Base-by-base conservation (phyloP, 1,140 invertebrate species). In the Drosophila kikkawai region DNA sequence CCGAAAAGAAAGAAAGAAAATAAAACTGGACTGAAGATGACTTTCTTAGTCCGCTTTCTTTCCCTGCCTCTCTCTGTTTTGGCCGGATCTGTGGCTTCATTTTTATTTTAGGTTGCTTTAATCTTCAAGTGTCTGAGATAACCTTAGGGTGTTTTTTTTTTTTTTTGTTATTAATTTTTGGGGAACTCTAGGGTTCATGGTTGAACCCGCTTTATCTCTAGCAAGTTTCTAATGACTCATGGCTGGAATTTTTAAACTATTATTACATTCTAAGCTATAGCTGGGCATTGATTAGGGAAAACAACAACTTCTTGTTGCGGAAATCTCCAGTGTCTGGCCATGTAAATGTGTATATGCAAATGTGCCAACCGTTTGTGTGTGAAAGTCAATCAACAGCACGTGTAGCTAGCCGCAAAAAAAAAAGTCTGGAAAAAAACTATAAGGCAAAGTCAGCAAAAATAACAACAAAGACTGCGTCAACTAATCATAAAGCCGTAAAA, bases 361-460 rank as follows among this genome's bases (percentile, higher is more conserved):
- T 77, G 47, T 48, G 50, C 73, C 55, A 60, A 56, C 75, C 75
- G 75, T 75, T 64, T 71, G 73, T 88, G 73, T 87, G 85, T 90
- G 85, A 88, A 88, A 88, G 80, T 90, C 74, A 88, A 88, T 88
- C 81, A 90, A 90, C 85, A 90, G 85, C 85, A 88, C 85, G 85
- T 88, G 85, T 85, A 90, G 82, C 85, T 61, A 78, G 67, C 74
- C 42, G 50, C 45, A 68, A 66, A 73, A 69, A 61, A 61, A 59
- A 34, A 37, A 22, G 29, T 39, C 36, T 12, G 26, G 34, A 37
- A 57, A 71, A 70, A 71, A 56, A 56, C 36, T 39, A 39, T 48
- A 17, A 44, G 48, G 48, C 39, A 66, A 51, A 41, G 29, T 8
- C 37, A 58, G 26, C 29, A 65, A 59, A 15, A 61, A 50, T 37